These are phyloP conservation scores for Neosilurus hyrtlii DNA, from an alignment of 2,797 vertebrate genomes.

Conservation along the genomic window DNA sequence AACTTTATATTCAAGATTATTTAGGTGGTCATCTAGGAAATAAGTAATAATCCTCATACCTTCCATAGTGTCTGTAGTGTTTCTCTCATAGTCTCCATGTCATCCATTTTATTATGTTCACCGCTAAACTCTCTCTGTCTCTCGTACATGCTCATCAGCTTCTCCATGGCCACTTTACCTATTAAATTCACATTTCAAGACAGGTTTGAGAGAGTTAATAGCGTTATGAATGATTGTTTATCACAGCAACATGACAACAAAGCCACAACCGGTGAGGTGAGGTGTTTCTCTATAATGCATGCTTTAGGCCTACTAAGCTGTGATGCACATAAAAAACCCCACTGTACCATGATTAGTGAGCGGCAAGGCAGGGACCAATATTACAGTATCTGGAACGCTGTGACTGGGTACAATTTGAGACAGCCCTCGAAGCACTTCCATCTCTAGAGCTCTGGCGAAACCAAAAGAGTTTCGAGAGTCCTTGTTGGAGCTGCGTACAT, in stretches of 20 bases:
- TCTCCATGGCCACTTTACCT: conserved; percentile 87
- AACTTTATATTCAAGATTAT: background rate
- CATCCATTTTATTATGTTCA: conserved; percentile 57
- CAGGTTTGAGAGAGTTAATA: background rate
- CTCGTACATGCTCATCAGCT: conserved; percentile 78
- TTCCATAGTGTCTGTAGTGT: conserved; percentile 83
- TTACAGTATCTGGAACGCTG: conserved; percentile 82
- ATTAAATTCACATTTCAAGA: conserved; percentile 43
- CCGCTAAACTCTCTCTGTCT: conserved; percentile 65
- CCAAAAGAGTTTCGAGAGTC: conserved; percentile 6
- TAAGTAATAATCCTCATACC: conserved; percentile 67
- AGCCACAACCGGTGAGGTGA: background rate
- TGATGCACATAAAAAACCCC: too few species aligned
- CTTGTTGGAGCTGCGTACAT: conserved; percentile 1
- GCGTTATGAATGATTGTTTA: background rate
- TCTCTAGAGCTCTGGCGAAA: conserved; percentile 54
- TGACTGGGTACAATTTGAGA: conserved; percentile 73
- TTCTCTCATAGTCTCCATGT: conserved; percentile 71
- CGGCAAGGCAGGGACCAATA: conserved; percentile 77
- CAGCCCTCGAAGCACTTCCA: conserved; percentile 65
- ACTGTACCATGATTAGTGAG: conserved; percentile 85
- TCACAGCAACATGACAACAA: background rate
- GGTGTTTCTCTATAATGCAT: background rate
- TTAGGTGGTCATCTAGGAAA: background rate
- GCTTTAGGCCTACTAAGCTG: background rate